Conservation (phyloP, 2,113 vertebrate species). For the Haemorhous mexicanus region DNA sequence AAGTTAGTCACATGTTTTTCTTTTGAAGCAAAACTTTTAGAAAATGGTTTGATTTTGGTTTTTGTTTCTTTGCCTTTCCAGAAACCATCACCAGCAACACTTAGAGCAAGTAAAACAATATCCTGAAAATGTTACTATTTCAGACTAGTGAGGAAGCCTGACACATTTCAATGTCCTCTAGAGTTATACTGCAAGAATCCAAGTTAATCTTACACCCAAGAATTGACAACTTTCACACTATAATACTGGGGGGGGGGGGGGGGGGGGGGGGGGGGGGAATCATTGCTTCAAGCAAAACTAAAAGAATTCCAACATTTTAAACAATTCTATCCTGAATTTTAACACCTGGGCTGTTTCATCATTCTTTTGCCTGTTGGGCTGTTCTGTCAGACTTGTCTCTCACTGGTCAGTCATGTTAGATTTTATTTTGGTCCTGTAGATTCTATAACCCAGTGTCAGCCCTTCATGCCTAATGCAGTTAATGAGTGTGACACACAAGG, state of each 20-base stretch:
- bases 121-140: background rate
- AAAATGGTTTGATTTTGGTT: background rate
- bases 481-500: background rate
- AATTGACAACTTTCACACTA: background rate
- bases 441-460: background rate
- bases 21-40: background rate
- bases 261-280: background rate
- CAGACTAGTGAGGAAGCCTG: background rate
- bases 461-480: background rate
- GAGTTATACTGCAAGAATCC: background rate
- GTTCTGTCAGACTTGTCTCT: background rate
- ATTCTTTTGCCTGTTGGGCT: background rate
- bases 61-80: background rate
- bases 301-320: background rate
- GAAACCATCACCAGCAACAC: background rate
- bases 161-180: background rate
- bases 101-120: background rate
- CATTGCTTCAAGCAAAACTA: background rate
- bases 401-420: fast-evolving
- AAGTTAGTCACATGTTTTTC: background rate
- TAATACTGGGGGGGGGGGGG: background rate
- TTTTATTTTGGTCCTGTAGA: conserved; percentile 38
- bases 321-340: background rate
- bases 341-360: background rate
- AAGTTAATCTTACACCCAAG: background rate